Conservation (phyloP, 2,113 vertebrate genomes). For the Gadus macrocephalus region DNA sequence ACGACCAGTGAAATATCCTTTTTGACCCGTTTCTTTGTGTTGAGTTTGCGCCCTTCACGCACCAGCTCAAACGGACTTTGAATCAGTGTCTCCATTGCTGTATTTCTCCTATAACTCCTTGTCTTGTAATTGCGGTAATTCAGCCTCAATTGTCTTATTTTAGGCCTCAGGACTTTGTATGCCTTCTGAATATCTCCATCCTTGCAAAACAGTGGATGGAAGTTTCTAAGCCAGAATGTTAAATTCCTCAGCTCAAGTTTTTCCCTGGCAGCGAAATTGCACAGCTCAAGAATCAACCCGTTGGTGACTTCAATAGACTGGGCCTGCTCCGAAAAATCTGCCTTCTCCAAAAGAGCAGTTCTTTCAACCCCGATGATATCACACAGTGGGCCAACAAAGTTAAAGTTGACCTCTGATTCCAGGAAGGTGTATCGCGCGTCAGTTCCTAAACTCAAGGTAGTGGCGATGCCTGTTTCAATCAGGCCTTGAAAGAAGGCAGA, state of each 20-base stretch:
- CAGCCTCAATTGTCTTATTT: slow-evolving; percentile 59
- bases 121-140: slow-evolving; percentile 57
- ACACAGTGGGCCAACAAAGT: slow-evolving; percentile 74
- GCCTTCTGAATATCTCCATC: slow-evolving; percentile 60
- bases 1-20: not conserved
- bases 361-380: slow-evolving; percentile 72
- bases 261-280: slow-evolving; percentile 64
- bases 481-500: slow-evolving; percentile 68
- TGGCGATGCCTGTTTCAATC: slow-evolving; percentile 66
- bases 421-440: slow-evolving; percentile 59
- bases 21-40: slow-evolving; percentile 47
- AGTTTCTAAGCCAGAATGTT: slow-evolving; percentile 70
- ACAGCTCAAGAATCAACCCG: slow-evolving; percentile 69
- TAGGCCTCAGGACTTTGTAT: slow-evolving; percentile 48
- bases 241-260: slow-evolving; percentile 64
- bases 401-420: slow-evolving; percentile 67
- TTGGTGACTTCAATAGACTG: slow-evolving; percentile 68
- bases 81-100: slow-evolving; percentile 62
- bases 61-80: slow-evolving; percentile 69
- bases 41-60: not conserved
- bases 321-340: slow-evolving; percentile 67
- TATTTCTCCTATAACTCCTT: slow-evolving; percentile 62
- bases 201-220: slow-evolving; percentile 63
- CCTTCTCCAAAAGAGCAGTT: slow-evolving; percentile 67
- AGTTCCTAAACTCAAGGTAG: slow-evolving; percentile 59